Percentiles rank a stretch among this genome's conserved stretches.
Conservation (phyloP, 2,797 vertebrate species). For the Hephaestus fuliginosus region DNA sequence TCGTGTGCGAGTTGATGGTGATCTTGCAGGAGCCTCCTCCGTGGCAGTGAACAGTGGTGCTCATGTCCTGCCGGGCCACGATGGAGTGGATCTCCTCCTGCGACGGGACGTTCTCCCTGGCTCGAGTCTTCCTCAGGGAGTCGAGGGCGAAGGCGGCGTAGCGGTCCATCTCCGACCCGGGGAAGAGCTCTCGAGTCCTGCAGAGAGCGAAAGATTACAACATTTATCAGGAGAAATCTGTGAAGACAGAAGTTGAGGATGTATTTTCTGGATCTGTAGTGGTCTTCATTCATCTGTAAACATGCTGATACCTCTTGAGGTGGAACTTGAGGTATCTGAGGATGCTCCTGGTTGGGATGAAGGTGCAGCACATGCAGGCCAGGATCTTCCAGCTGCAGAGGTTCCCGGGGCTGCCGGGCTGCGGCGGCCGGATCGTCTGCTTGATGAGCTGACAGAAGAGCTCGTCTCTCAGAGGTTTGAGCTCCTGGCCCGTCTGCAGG, state of each 20-base stretch:
- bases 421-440: slow-evolving; percentile 92
- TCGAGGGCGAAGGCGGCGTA: slow-evolving; percentile 91
- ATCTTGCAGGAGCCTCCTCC: slow-evolving; percentile 98
- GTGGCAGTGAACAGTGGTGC: slow-evolving; percentile 94
- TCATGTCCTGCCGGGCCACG: slow-evolving; percentile 94
- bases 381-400: slow-evolving; percentile 94
- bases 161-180: slow-evolving; percentile 93
- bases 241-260: background rate
- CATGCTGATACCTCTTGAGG: slow-evolving; percentile 89
- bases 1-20: slow-evolving; percentile 96
- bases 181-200: slow-evolving; percentile 93
- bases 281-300: accelerated
- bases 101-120: slow-evolving; percentile 94
- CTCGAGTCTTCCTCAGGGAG: slow-evolving; percentile 91
- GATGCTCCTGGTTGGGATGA: slow-evolving; percentile 90
- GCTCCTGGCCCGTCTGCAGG: slow-evolving; percentile 94
- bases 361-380: slow-evolving; percentile 94
- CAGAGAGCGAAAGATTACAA: background rate
- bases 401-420: slow-evolving; percentile 87
- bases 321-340: slow-evolving; percentile 97
- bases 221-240: too few relatives aligned
- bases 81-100: slow-evolving; percentile 94
- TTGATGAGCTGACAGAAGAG: slow-evolving; percentile 98
- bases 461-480: slow-evolving; percentile 93
- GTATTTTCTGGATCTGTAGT: background rate